Base-by-base conservation (phyloP, 2,113 vertebrate species). In the Eretmochelys imbricata region DNA sequence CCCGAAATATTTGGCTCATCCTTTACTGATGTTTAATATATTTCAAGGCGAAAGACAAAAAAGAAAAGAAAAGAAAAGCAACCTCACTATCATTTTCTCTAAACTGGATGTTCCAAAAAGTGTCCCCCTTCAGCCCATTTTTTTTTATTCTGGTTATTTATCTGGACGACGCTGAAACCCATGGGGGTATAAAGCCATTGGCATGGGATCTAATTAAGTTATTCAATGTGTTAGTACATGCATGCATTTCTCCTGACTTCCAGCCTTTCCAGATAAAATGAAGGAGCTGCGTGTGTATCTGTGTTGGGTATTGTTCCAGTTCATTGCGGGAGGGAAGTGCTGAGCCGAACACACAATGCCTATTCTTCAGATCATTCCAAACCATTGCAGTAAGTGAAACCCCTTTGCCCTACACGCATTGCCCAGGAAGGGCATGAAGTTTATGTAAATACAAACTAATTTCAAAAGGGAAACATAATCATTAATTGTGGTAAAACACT, bases 241-340 rank as follows among this genome's bases (percentile, higher is more conserved):
- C 38, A 24, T 25, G 72, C 38, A 42, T 46, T 25, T 46, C 38
- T 76, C 65, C 10, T 24, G 72, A 46, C 38, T 46, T 25, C 19
- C 20, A 25, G 22, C 38, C 38, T 24, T 75, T 5, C 69, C 22
- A 11, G 38, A 76, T 6, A 46, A 76, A 76, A 76, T 46, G 72
- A 76, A 24, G 42, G 72, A 46, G 38, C 38, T 46, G 72, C 22
- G 72, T 69, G 62, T 25, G 57, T 13, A 14, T 54, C 22, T 5
- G 54, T 27, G 65, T 7, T 75, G 91, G 95, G 84, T 94, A 96
- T 97, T 97, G 96, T 96, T 96, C 85, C 93, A 84, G 76, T 82
- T 87, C 35, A 10, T 69, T n/a, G 65, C 35, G 8, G 31, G 62
- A 65, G 62, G 62, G 29, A 65, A 65, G 62, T n/a, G 13, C 7